Percentiles rank a stretch among this genome's conserved stretches.
Conservation (phyloP, 2,113 vertebrate genomes). For the Sylvia atricapilla region DNA sequence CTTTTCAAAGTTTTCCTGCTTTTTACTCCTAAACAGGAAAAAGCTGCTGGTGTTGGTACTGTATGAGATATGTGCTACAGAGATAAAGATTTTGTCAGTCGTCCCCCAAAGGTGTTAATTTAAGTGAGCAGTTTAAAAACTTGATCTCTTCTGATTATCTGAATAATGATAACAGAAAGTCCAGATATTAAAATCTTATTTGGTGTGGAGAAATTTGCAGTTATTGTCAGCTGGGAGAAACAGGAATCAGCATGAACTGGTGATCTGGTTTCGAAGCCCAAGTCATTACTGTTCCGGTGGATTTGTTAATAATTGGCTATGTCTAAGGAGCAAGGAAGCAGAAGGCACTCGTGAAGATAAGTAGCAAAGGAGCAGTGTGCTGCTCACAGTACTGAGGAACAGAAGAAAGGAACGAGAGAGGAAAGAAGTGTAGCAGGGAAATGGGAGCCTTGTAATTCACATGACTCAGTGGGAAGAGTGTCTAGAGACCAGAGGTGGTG, state of each 20-base stretch:
- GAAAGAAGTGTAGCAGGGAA: neutral
- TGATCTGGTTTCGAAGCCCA: neutral
- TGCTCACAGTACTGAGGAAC: neutral
- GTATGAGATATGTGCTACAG: rapidly evolving
- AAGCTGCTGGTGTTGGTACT: neutral
- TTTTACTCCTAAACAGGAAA: neutral
- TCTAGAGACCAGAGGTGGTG: neutral
- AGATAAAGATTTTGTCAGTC: neutral
- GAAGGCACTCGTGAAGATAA: neutral
- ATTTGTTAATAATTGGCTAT: neutral
- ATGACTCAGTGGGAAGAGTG: neutral
- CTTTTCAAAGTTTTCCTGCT: neutral
- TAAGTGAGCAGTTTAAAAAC: neutral
- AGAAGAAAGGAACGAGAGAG: neutral
- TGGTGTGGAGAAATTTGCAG: neutral
- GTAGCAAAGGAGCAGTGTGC: neutral
- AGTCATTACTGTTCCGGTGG: neutral
- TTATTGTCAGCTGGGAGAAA: neutral
- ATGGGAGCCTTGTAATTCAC: neutral
- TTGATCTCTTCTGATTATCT: neutral
- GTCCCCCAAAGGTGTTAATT: neutral
- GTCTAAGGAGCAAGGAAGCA: neutral
- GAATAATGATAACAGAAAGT: neutral
- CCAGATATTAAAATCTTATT: neutral
- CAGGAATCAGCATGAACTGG: neutral